Evolutionary conservation across 2,888 invertebrate species (phyloP).

Genomic region (Micropterix aruncella): DNA sequence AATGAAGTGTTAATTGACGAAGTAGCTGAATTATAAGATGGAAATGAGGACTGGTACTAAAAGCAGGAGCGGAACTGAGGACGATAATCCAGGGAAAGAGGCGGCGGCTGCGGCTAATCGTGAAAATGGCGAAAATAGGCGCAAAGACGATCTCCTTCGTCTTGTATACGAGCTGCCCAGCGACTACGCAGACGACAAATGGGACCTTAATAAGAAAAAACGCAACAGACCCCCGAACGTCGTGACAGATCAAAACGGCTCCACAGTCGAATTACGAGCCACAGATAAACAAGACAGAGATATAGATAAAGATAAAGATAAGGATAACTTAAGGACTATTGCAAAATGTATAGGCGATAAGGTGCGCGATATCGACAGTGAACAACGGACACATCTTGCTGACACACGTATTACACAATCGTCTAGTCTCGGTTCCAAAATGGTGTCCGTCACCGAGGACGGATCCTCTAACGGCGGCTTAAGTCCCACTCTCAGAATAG

Average conservation of each 20-base stretch:
- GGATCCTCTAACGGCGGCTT: conserved; percentile 7
- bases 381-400: not conserved
- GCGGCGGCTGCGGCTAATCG: not conserved
- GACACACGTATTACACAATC: no score
- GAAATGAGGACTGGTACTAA: not conserved
- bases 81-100: not conserved
- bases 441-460: conserved; percentile 12
- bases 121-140: not conserved
- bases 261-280: conserved; percentile 25
- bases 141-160: conserved; percentile 26
- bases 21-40: not conserved
- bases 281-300: conserved; percentile 9
- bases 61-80: not conserved
- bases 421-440: conserved; percentile 24
- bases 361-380: not conserved
- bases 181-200: conserved; percentile 21
- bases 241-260: conserved; percentile 34
- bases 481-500: conserved; percentile 6
- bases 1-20: not conserved
- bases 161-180: conserved; percentile 35
- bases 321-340: not conserved
- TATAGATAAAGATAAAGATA: not conserved
- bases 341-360: not conserved
- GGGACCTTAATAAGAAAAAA: conserved; percentile 28
- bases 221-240: conserved; percentile 34